These are phyloP conservation scores for Lasioglossum morio DNA, from an alignment of 2,888 invertebrate species.

Conservation along the genomic window DNA sequence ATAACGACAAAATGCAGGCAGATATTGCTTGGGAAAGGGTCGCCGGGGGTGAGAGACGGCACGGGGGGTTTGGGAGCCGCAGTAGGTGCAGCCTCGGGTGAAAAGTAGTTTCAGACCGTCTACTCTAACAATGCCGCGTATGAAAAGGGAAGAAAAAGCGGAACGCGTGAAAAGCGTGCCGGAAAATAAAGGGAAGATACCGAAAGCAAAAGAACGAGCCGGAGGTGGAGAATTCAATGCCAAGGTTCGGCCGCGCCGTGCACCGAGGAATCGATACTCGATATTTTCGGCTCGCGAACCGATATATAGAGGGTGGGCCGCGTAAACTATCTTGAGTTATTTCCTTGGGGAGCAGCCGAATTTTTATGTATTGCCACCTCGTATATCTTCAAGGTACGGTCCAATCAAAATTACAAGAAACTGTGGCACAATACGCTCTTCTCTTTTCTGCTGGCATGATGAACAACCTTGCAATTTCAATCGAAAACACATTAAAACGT, in stretches of 20 bases:
- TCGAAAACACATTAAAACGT: no score
- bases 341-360: not conserved
- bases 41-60: constrained; percentile 1
- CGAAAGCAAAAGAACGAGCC: constrained; percentile 56
- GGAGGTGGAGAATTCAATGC: constrained; percentile 67
- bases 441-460: not conserved
- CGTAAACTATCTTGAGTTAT: not conserved
- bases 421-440: no score
- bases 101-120: constrained; percentile 77
- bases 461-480: no score
- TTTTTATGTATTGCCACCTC: not conserved
- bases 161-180: constrained; percentile 63
- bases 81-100: constrained; percentile 66
- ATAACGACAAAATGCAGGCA: constrained; percentile 54
- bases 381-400: not conserved
- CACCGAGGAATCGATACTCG: constrained; percentile 66
- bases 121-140: constrained; percentile 73
- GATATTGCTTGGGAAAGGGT: constrained; percentile 34
- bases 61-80: constrained; percentile 13
- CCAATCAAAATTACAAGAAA: not conserved
- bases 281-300: constrained; percentile 51
- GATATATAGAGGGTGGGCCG: constrained; percentile 2
- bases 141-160: constrained; percentile 60
- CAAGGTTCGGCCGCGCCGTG: constrained; percentile 60
- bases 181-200: constrained; percentile 70